Evolutionary conservation across 2,888 invertebrate species (phyloP).

Genomic region (Dasysyrphus tricinctus): DNA sequence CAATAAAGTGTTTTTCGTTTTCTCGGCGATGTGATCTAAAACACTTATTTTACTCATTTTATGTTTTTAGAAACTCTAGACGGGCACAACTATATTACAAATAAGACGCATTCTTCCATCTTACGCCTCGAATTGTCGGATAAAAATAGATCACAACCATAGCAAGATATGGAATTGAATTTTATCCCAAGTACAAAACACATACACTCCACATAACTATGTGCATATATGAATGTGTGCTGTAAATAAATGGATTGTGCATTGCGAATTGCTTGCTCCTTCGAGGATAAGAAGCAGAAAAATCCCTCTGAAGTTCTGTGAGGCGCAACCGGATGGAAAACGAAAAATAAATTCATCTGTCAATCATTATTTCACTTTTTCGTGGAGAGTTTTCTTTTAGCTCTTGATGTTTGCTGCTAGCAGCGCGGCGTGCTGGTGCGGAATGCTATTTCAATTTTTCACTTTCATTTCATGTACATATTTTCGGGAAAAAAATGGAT

Average conservation of each 20-base stretch:
- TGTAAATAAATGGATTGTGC: conserved; percentile 46
- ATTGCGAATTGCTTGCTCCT: conserved; percentile 47
- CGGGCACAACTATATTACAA: conserved; percentile 41
- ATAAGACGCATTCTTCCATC: conserved; percentile 69
- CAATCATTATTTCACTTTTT: conserved; percentile 72
- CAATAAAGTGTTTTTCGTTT: conserved; percentile 47
- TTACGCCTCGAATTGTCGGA: conserved; percentile 48
- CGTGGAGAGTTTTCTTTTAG: conserved; percentile 31
- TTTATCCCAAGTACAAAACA: conserved; percentile 39
- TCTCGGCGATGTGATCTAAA: conserved; percentile 29
- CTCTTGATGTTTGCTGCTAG: conserved; percentile 2
- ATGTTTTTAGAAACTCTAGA: conserved; percentile 23
- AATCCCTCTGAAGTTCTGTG: conserved; percentile 58
- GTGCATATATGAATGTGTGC: neutral
- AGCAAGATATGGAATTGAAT: conserved; percentile 62
- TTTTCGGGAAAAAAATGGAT: conserved; percentile 48
- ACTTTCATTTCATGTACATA: conserved; percentile 38
- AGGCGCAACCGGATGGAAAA: conserved; percentile 73
- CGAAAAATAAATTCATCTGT: conserved; percentile 74
- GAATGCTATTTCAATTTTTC: conserved; percentile 67
- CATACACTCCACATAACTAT: neutral
- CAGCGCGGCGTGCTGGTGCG: conserved; percentile 12
- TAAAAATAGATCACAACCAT: conserved; percentile 16
- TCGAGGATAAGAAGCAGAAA: conserved; percentile 57
- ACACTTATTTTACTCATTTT: conserved; percentile 21